These are phyloP conservation scores for Pyrocephalus nanus DNA, from an alignment of 2,797 vertebrate species.

Conservation along the genomic window DNA sequence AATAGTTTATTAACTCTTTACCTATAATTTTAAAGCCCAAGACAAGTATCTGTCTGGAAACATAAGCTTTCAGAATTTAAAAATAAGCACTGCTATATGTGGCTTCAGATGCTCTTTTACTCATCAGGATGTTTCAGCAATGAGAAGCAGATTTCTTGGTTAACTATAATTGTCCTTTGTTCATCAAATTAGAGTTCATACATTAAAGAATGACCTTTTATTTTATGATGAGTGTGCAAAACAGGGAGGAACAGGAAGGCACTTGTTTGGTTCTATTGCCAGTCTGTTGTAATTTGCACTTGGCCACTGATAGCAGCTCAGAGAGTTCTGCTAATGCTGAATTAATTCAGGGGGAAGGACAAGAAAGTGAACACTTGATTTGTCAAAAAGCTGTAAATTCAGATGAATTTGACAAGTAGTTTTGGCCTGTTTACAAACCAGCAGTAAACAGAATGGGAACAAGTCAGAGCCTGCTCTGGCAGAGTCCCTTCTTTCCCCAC, in stretches of 20 bases:
- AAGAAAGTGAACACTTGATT: neutral
- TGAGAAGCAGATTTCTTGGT: neutral
- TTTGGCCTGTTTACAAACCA: too few relatives aligned
- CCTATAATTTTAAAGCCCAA: neutral
- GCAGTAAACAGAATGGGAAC: too few relatives aligned
- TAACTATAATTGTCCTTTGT: neutral
- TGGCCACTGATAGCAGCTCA: neutral
- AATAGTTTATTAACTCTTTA: neutral
- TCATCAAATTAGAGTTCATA: neutral
- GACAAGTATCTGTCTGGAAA: neutral
- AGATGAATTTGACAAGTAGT: neutral
- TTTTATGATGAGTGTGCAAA: too few relatives aligned
- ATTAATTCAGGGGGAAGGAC: neutral
- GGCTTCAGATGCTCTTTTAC: neutral
- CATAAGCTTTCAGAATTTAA: neutral
- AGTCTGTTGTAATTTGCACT: neutral
- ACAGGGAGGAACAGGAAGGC: too few relatives aligned
- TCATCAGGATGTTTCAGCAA: neutral
- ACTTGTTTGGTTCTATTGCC: too few relatives aligned
- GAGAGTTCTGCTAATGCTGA: neutral
- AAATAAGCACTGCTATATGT: too few relatives aligned
- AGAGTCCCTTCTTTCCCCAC: too few relatives aligned
- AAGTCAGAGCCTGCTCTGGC: too few relatives aligned
- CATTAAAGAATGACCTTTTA: neutral
- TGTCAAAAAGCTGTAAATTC: neutral